phyloP scores from a whole-genome alignment of 2,797 vertebrate genomes.

The Sorex maritimensis region DNA sequence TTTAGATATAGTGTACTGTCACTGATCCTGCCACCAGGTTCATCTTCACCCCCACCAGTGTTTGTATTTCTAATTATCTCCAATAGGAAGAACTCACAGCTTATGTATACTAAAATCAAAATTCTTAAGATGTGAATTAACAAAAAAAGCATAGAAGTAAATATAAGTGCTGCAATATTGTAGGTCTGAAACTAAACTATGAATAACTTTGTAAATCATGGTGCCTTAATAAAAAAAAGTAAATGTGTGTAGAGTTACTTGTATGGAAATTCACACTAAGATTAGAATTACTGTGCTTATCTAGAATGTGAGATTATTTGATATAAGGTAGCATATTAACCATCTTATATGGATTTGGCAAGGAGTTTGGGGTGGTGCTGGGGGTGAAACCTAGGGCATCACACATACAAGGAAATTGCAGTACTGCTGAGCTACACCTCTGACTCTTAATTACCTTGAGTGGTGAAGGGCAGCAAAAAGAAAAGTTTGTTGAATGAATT shows the following conservation, averaged over 20 bases:
- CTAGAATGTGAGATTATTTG: conserved; percentile 21
- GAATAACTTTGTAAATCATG: too few relatives aligned
- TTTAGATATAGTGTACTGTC: too few relatives aligned
- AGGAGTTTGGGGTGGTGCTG: too few relatives aligned
- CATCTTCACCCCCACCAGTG: too few relatives aligned
- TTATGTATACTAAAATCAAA: neutral
- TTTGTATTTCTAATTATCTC: conserved; percentile 22
- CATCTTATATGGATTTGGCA: too few relatives aligned
- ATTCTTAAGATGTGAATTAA: too few relatives aligned
- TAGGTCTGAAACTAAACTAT: too few relatives aligned
- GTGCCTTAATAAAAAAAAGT: neutral
- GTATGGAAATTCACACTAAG: neutral
- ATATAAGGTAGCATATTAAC: neutral
- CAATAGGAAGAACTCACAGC: conserved; percentile 19
- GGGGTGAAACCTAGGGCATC: too few relatives aligned
- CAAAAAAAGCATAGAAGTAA: too few relatives aligned
- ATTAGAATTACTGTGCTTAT: conserved; percentile 30
- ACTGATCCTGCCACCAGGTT: too few relatives aligned
- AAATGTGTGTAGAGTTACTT: neutral
- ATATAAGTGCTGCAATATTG: neutral
- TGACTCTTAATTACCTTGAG: conserved; percentile 10
- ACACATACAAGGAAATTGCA: too few relatives aligned
- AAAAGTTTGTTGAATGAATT: conserved; percentile 34
- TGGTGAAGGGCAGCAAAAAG: conserved; percentile 30
- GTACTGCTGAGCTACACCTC: neutral